These are phyloP conservation scores for Drosophila littoralis DNA, from an alignment of 1,140 invertebrate genomes.

Conservation along the genomic window DNA sequence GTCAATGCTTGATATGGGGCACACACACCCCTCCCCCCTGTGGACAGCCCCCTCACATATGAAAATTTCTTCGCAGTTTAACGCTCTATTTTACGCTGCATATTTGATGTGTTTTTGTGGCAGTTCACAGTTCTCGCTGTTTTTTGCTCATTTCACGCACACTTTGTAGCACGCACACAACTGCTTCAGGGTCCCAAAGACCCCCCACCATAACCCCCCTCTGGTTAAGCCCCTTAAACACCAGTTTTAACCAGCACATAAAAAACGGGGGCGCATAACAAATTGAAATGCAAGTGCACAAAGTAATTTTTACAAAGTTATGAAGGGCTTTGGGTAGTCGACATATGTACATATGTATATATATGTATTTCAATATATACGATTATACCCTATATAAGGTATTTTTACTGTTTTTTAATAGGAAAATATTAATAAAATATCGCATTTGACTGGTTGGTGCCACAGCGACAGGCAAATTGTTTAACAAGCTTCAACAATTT, in stretches of 20 bases:
- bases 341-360: constrained; percentile 24
- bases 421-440: constrained; percentile 73
- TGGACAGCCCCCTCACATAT: not conserved
- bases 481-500: constrained; percentile 72
- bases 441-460: constrained; percentile 39
- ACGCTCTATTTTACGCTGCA: constrained; percentile 44
- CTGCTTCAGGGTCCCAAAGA: constrained; percentile 1
- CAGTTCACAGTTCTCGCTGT: constrained; percentile 18
- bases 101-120: constrained; percentile 41
- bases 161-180: constrained; percentile 42
- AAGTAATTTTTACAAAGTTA: constrained; percentile 65
- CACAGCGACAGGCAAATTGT: constrained; percentile 63
- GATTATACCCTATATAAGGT: constrained; percentile 6
- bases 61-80: constrained; percentile 34
- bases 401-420: constrained; percentile 55
- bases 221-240: too few species aligned
- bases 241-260: constrained; percentile 10
- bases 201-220: not conserved
- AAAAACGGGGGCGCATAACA: constrained; percentile 35
- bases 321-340: constrained; percentile 41
- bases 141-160: constrained; percentile 56
- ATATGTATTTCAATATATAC: constrained; percentile 19
- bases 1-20: constrained; percentile 15
- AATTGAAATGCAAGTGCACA: constrained; percentile 70
- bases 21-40: not conserved